Evolutionary conservation across 1,140 invertebrate genomes (phyloP).

Genomic region (Philopotamus ludificatus): DNA sequence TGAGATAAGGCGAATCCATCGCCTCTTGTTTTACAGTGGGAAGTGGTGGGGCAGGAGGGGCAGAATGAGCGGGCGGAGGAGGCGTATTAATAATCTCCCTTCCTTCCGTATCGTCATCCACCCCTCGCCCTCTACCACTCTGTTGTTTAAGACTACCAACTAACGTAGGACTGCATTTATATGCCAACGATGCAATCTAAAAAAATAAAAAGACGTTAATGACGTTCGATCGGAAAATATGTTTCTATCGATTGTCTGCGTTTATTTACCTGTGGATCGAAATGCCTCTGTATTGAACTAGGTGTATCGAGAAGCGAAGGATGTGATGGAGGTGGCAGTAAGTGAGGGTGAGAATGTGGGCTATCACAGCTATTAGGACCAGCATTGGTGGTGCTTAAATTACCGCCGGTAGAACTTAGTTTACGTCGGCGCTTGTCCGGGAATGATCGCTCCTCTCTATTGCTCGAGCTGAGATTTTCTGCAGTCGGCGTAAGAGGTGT

Average conservation of each 20-base stretch:
- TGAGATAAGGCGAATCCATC: constrained; percentile 25
- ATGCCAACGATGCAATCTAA: constrained; percentile 35
- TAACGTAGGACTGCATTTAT: constrained; percentile 35
- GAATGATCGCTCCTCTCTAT: constrained; percentile 25
- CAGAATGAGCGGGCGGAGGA: constrained; percentile 40
- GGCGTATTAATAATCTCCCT: constrained; percentile 2
- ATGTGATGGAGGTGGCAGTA: constrained; percentile 53
- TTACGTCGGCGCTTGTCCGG: constrained; percentile 42
- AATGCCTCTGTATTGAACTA: constrained; percentile 31
- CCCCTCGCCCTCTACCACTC: constrained; percentile 7
- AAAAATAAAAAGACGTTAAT: background rate
- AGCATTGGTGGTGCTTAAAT: constrained; percentile 46
- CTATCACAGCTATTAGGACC: constrained; percentile 64
- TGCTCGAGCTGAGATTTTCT: constrained; percentile 47
- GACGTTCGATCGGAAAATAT: too few species aligned
- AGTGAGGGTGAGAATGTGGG: constrained; percentile 60
- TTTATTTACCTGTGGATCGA: constrained; percentile 35
- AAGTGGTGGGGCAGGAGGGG: constrained; percentile 11
- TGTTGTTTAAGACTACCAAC: constrained; percentile 24
- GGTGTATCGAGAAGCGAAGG: constrained; percentile 40
- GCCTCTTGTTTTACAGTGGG: constrained; percentile 31
- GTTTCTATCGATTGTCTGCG: too few species aligned
- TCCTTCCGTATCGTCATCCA: constrained; percentile 10
- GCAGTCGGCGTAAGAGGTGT: constrained; percentile 50
- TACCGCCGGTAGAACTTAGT: constrained; percentile 41